A percentile compares a stretch with the other conserved stretches of the same genome.
Conservation (phyloP, 2,888 invertebrate genomes). For the Drosophila falleni region DNA sequence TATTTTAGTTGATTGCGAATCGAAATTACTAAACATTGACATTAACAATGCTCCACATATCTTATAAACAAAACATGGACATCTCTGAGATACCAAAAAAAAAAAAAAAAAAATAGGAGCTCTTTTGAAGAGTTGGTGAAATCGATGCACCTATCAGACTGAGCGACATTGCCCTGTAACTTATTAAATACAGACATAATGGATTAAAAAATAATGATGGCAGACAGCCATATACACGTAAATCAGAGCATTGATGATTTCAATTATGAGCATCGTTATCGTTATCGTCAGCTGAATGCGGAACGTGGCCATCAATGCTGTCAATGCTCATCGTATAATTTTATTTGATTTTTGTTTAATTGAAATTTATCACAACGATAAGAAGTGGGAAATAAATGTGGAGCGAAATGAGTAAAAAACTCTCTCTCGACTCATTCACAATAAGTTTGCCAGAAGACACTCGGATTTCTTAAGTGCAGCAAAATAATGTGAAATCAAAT, state of each 20-base stretch:
- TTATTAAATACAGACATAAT: neutral
- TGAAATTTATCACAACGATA: constrained; percentile 76
- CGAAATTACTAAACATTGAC: constrained; percentile 51
- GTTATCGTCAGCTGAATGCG: neutral
- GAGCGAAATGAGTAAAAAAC: constrained; percentile 5
- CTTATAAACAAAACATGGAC: neutral
- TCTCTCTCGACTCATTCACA: constrained; percentile 1
- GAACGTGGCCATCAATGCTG: constrained; percentile 42
- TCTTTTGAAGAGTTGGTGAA: neutral
- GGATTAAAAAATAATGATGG: neutral
- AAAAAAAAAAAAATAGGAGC: no score
- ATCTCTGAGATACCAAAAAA: neutral
- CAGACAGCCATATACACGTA: neutral
- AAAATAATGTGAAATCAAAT: constrained; percentile 71
- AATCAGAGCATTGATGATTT: constrained; percentile 58
- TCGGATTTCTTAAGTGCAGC: constrained; percentile 28
- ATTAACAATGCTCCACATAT: neutral
- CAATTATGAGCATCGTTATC: constrained; percentile 65
- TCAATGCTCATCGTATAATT: constrained; percentile 52
- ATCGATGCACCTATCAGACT: neutral
- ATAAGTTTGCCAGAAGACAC: neutral
- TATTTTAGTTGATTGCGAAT: constrained; percentile 68
- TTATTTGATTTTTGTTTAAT: constrained; percentile 76
- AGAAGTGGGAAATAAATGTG: constrained; percentile 35
- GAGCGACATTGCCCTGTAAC: neutral